Percentiles rank a stretch among this genome's conserved stretches.
These are phyloP conservation scores for Actinostola sp. DNA, from an alignment of 92 coral and sea anemone genomes.

Conservation along the genomic window DNA sequence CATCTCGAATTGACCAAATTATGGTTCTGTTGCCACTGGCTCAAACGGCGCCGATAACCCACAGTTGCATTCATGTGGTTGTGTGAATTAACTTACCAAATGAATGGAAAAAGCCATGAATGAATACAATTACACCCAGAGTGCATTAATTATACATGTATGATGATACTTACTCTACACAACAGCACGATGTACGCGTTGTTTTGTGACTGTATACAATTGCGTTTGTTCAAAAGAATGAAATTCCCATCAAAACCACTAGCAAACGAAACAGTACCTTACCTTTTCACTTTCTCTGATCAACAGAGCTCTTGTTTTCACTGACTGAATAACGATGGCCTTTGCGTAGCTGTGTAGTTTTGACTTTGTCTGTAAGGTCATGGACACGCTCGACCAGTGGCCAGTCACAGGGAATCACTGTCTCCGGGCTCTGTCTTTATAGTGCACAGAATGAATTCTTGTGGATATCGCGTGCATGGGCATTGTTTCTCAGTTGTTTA, in stretches of 20 bases:
- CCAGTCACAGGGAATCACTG: too few species aligned
- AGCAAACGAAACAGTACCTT: not conserved
- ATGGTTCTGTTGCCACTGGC: not conserved
- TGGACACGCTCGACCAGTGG: too few species aligned
- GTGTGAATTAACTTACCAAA: slow-evolving; percentile 16
- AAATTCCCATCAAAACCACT: not conserved
- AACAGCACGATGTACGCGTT: too few species aligned
- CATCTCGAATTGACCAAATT: not conserved
- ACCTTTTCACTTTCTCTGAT: not conserved
- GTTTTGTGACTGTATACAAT: too few species aligned
- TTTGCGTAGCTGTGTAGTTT: too few species aligned
- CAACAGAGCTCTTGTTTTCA: not conserved
- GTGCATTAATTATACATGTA: too few species aligned
- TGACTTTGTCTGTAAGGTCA: too few species aligned
- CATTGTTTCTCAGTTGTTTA: not conserved
- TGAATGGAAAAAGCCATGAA: slow-evolving; percentile 1
- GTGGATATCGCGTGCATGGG: not conserved
- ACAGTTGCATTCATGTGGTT: slow-evolving; percentile 1
- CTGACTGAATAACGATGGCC: too few species aligned
- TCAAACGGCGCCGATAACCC: slow-evolving; percentile 9
- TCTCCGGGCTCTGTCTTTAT: too few species aligned
- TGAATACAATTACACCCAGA: not conserved
- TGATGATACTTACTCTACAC: too few species aligned
- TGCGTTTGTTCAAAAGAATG: too few species aligned
- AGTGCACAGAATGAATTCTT: too few species aligned